Evolutionary conservation across 2,113 vertebrate species (phyloP).

Genomic region (Blennius ocellaris): DNA sequence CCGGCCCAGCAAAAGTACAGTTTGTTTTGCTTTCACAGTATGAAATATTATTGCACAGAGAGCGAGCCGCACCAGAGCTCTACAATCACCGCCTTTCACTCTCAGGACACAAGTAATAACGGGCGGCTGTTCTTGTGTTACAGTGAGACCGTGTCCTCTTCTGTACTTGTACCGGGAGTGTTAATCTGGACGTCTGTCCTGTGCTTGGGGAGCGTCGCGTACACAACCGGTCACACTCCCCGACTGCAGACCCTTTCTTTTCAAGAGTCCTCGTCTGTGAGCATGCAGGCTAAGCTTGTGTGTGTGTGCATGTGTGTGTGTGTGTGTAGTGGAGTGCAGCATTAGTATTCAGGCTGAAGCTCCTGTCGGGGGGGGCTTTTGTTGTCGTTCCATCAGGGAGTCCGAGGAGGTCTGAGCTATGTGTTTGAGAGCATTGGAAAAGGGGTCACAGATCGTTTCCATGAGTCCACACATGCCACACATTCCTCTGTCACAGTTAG

Average conservation of each 20-base stretch:
- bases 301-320: constrained; percentile 11
- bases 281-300: constrained; percentile 21
- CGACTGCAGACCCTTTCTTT: constrained; percentile 47
- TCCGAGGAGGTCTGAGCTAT: constrained; percentile 37
- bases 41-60: constrained; percentile 46
- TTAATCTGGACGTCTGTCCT: constrained; percentile 33
- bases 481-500: constrained; percentile 45
- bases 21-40: constrained; percentile 42
- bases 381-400: constrained; percentile 62
- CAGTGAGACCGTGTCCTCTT: constrained; percentile 15
- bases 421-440: constrained; percentile 46
- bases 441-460: constrained; percentile 51
- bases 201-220: constrained; percentile 30
- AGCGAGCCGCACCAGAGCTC: constrained; percentile 16
- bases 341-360: constrained; percentile 73
- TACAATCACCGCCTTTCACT: constrained; percentile 13
- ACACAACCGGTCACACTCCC: constrained; percentile 42
- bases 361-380: constrained; percentile 50
- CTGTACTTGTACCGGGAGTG: constrained; percentile 18
- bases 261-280: constrained; percentile 54
- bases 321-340: constrained; percentile 28
- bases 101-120: constrained; percentile 16
- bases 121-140: constrained; percentile 20
- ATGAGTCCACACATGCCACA: constrained; percentile 58
- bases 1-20: constrained; percentile 13